These are phyloP conservation scores for Andinoacara biseriatus DNA, from an alignment of 2,113 vertebrate genomes.

Conservation along the genomic window DNA sequence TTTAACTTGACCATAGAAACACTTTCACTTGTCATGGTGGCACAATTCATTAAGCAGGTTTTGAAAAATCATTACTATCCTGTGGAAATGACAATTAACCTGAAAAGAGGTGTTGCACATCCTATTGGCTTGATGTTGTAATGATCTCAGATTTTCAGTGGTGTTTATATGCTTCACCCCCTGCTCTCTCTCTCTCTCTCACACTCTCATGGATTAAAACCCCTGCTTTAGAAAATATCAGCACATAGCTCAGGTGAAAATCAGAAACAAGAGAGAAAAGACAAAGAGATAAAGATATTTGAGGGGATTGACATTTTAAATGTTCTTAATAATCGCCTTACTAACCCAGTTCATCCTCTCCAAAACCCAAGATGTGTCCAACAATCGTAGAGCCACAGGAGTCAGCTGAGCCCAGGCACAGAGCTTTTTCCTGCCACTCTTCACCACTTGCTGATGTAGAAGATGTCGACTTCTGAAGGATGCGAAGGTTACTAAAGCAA, in stretches of 20 bases:
- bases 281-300: not conserved
- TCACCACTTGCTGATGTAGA: conserved; percentile 80
- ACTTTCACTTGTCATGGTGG: conserved; percentile 26
- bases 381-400: conserved; percentile 89
- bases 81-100: conserved; percentile 60
- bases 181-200: too few relatives aligned
- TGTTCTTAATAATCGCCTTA: conserved; percentile 22
- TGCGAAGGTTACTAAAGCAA: conserved; percentile 89
- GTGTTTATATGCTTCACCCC: not conserved
- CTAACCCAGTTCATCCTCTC: conserved; percentile 96
- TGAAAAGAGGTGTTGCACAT: conserved; percentile 11
- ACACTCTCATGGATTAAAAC: conserved; percentile 10
- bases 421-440: conserved; percentile 93
- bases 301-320: not conserved
- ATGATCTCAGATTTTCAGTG: not conserved
- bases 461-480: conserved; percentile 88
- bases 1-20: conserved; percentile 36
- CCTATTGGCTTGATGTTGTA: not conserved
- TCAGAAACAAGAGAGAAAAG: not conserved
- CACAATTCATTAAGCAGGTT: conserved; percentile 39
- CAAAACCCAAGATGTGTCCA: conserved; percentile 94
- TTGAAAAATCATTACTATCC: conserved; percentile 36
- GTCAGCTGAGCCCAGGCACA: conserved; percentile 89
- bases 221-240: conserved; percentile 8
- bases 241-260: conserved; percentile 3